Percentiles rank a stretch among this genome's conserved stretches.
These are phyloP conservation scores for Pteromalus puparum DNA, from an alignment of 1,140 invertebrate genomes.

Conservation along the genomic window DNA sequence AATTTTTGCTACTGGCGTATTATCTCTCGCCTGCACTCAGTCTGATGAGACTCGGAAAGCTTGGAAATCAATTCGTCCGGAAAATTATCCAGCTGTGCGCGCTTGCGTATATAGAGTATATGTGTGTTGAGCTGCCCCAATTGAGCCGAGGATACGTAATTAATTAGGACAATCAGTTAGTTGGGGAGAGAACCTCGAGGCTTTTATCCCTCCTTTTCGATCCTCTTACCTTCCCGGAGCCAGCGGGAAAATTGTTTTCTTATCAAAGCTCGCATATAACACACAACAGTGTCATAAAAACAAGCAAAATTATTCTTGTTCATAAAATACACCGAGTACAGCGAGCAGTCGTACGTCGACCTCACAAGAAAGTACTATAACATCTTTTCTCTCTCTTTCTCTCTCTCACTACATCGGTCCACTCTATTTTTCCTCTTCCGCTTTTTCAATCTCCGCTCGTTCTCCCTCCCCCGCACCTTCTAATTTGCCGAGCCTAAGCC, in stretches of 20 bases:
- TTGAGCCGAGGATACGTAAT: constrained; percentile 36
- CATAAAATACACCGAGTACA: neutral
- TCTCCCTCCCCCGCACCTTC: neutral
- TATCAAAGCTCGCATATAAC: neutral
- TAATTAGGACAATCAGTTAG: constrained; percentile 46
- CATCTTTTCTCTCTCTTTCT: neutral
- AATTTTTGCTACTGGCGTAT: neutral
- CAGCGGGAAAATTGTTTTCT: constrained; percentile 36
- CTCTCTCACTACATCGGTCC: neutral
- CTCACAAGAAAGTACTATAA: constrained; percentile 5
- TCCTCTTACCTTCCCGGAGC: too few relatives aligned
- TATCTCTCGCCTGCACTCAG: constrained; percentile 2
- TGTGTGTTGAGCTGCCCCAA: neutral
- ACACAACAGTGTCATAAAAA: too few relatives aligned
- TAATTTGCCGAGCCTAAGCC: constrained; percentile 47
- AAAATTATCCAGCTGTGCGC: constrained; percentile 26
- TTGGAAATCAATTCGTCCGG: constrained; percentile 36
- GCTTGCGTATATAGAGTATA: neutral
- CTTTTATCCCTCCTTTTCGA: neutral
- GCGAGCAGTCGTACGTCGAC: too few relatives aligned
- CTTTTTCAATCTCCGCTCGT: constrained; percentile 34
- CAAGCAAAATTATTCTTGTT: too few relatives aligned
- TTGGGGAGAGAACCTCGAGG: neutral
- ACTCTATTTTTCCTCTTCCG: constrained; percentile 8
- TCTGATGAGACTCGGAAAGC: constrained; percentile 19